phyloP scores from a whole-genome alignment of 2,113 vertebrate genomes.

The Chionis minor region DNA sequence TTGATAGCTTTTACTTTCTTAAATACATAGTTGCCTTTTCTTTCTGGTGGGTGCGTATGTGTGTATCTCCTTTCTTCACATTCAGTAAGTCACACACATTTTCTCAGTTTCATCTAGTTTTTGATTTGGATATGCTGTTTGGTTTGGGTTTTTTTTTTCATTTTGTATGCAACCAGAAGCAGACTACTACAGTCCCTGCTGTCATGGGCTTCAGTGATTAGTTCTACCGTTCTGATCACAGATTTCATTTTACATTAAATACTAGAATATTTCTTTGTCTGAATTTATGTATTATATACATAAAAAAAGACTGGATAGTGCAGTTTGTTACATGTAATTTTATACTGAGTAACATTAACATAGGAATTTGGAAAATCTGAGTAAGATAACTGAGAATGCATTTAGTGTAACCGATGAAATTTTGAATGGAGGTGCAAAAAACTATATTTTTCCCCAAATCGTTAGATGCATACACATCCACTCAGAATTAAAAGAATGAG shows the following conservation, averaged over 20 bases:
- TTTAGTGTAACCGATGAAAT: background rate
- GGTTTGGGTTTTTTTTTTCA: background rate
- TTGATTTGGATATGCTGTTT: background rate
- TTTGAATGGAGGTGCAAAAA: background rate
- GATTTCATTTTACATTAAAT: background rate
- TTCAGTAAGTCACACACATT: background rate
- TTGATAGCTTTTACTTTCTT: background rate
- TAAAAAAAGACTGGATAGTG: background rate
- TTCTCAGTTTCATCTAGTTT: background rate
- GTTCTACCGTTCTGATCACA: background rate
- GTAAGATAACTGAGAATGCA: background rate
- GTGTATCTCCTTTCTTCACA: background rate
- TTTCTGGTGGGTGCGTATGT: background rate
- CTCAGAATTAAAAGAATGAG: slow-evolving; percentile 4
- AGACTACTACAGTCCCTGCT: background rate
- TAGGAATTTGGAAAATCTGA: background rate
- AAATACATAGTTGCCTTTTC: background rate
- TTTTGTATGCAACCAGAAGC: background rate
- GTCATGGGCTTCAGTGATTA: background rate
- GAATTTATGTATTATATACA: background rate
- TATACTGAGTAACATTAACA: background rate
- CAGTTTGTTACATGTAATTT: background rate
- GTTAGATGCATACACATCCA: background rate
- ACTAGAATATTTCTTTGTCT: background rate
- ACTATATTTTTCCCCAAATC: background rate